phyloP scores from a whole-genome alignment of 2,888 invertebrate genomes.

The Dusona sp. region DNA sequence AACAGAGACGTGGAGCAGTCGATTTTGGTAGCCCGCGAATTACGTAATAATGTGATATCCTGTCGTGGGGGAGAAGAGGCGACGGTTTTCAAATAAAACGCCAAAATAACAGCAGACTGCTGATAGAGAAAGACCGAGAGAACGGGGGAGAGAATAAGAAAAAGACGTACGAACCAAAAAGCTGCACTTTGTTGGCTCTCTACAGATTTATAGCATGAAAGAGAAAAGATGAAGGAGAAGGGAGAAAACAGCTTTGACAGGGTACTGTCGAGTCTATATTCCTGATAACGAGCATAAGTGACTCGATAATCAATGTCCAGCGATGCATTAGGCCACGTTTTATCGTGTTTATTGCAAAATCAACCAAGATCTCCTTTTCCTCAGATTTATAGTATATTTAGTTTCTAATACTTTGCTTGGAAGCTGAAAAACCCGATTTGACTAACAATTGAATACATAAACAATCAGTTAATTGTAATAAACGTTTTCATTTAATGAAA shows the following conservation, averaged over 20 bases:
- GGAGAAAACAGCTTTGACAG: constrained; percentile 75
- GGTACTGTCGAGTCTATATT: constrained; percentile 71
- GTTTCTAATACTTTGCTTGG: too few species aligned
- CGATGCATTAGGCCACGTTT: constrained; percentile 70
- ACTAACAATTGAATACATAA: too few species aligned
- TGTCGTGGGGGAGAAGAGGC: neutral
- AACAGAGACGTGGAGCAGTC: constrained; percentile 47
- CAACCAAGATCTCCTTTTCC: constrained; percentile 3
- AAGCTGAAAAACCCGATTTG: too few species aligned
- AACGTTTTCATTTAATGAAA: too few species aligned
- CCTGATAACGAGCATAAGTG: constrained; percentile 64
- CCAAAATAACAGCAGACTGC: constrained; percentile 49
- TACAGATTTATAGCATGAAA: constrained; percentile 61
- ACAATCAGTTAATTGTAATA: too few species aligned
- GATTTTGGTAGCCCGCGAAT: constrained; percentile 47
- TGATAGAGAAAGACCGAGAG: constrained; percentile 32
- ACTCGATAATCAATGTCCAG: constrained; percentile 77
- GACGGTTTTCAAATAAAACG: constrained; percentile 49
- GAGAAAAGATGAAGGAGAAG: constrained; percentile 62
- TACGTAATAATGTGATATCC: constrained; percentile 54
- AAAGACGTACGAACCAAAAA: constrained; percentile 22
- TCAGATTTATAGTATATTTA: neutral
- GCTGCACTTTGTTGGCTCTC: constrained; percentile 21
- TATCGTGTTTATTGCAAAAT: constrained; percentile 56
- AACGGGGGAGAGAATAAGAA: constrained; percentile 28